These are phyloP conservation scores for Micronycteris hirsuta DNA, from an alignment of 2,113 vertebrate species.

Conservation along the genomic window DNA sequence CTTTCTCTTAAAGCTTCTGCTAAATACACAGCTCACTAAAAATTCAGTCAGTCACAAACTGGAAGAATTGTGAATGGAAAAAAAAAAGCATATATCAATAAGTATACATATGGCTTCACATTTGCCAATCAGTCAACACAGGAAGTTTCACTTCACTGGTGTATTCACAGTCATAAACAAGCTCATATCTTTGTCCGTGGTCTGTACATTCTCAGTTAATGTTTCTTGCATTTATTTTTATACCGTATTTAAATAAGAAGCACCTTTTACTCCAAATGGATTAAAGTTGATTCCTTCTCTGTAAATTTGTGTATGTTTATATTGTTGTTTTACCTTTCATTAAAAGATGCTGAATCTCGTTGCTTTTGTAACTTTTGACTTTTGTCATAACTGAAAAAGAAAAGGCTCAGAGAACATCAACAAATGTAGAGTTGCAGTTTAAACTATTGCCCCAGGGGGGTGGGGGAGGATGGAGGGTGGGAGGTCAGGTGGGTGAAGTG, in stretches of 20 bases:
- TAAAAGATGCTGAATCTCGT: constrained; percentile 86
- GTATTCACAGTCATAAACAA: constrained; percentile 86
- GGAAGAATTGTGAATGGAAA: constrained; percentile 84
- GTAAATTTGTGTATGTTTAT: constrained; percentile 90
- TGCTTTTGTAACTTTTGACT: constrained; percentile 78
- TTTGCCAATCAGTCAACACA: constrained; percentile 91
- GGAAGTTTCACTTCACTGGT: constrained; percentile 88
- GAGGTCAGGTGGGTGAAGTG: too few relatives aligned
- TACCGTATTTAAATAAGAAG: constrained; percentile 95
- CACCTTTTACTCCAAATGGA: constrained; percentile 96
- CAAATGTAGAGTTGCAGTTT: not conserved
- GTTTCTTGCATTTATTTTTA: constrained; percentile 98
- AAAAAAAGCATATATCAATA: constrained; percentile 82
- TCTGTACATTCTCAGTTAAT: constrained; percentile 90
- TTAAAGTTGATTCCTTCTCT: constrained; percentile 93
- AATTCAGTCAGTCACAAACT: constrained; percentile 84
- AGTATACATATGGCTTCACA: constrained; percentile 87
- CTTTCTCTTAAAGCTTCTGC: constrained; percentile 77
- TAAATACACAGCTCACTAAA: constrained; percentile 81
- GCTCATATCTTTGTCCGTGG: constrained; percentile 84
- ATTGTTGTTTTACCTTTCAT: constrained; percentile 89
- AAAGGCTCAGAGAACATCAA: not conserved
- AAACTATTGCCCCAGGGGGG: too few relatives aligned
- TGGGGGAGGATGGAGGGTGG: too few relatives aligned
- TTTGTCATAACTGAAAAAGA: constrained; percentile 50